These are phyloP conservation scores for Sinocyclocheilus maitianheensis DNA, from an alignment of 2,113 vertebrate species.

Conservation along the genomic window DNA sequence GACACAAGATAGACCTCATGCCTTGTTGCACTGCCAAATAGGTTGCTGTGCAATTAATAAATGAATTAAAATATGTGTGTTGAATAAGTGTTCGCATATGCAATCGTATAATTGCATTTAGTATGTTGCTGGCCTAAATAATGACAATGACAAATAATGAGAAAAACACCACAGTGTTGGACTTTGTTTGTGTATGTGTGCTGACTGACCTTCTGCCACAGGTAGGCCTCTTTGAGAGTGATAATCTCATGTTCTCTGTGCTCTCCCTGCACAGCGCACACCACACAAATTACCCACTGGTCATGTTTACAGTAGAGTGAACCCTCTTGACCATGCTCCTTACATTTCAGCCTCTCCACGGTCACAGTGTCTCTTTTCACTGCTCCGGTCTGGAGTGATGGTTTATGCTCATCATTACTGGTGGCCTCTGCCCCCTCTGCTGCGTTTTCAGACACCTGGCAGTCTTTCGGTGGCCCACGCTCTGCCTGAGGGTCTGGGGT, in stretches of 20 bases:
- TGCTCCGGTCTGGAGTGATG: too few relatives aligned
- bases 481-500: slow-evolving; percentile 42
- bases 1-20: too few relatives aligned
- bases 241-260: slow-evolving; percentile 82
- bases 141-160: too few relatives aligned
- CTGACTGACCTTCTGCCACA: slow-evolving; percentile 80
- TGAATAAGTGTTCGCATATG: too few relatives aligned
- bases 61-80: too few relatives aligned
- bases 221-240: slow-evolving; percentile 83
- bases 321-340: slow-evolving; percentile 80
- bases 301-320: slow-evolving; percentile 85
- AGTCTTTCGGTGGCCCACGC: background rate
- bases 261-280: slow-evolving; percentile 84
- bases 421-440: slow-evolving; percentile 51
- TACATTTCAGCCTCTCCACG: slow-evolving; percentile 80
- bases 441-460: slow-evolving; percentile 38
- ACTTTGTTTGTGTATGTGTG: background rate
- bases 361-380: slow-evolving; percentile 67
- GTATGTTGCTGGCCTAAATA: too few relatives aligned
- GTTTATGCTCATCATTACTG: background rate
- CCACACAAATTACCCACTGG: slow-evolving; percentile 84
- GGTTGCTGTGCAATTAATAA: too few relatives aligned
- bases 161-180: background rate
- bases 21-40: too few relatives aligned
- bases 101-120: too few relatives aligned